Evolutionary conservation across 2,888 invertebrate species (phyloP).

Genomic region (Nomada ferruginata): DNA sequence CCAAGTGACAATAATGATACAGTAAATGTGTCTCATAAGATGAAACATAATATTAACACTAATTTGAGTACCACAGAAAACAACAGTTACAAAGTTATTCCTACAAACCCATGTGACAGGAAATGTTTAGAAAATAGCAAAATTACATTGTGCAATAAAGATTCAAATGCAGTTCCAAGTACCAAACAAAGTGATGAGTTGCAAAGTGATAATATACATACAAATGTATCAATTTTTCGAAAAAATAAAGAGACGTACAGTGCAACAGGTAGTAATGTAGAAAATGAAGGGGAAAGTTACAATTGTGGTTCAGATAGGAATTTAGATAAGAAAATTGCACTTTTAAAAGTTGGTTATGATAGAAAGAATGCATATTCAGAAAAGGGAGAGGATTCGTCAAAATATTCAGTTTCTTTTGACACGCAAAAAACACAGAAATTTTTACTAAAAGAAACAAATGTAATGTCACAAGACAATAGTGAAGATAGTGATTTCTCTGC

Average conservation of each 20-base stretch:
- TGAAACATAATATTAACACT: background rate
- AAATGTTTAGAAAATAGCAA: conserved; percentile 2
- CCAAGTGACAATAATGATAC: background rate
- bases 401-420: conserved; percentile 20
- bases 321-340: conserved; percentile 61
- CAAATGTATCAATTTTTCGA: background rate
- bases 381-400: conserved; percentile 6
- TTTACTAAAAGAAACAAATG: conserved; percentile 62
- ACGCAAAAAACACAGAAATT: conserved; percentile 48
- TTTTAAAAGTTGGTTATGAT: conserved; percentile 44
- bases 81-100: conserved; percentile 3
- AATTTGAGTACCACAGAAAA: background rate
- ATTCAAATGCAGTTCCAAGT: background rate
- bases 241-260: background rate
- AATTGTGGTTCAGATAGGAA: conserved; percentile 58
- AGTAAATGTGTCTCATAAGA: background rate
- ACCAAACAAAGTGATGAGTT: conserved; percentile 7
- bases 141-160: background rate
- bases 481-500: conserved; percentile 77
- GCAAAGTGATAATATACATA: background rate
- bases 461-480: conserved; percentile 67
- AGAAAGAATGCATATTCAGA: conserved; percentile 3
- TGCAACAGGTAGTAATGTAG: background rate
- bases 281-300: background rate
- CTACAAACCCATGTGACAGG: background rate